Percentiles rank a stretch among this genome's conserved stretches.
Conservation (phyloP, 2,888 invertebrate genomes). For the Chloromyia formosa region DNA sequence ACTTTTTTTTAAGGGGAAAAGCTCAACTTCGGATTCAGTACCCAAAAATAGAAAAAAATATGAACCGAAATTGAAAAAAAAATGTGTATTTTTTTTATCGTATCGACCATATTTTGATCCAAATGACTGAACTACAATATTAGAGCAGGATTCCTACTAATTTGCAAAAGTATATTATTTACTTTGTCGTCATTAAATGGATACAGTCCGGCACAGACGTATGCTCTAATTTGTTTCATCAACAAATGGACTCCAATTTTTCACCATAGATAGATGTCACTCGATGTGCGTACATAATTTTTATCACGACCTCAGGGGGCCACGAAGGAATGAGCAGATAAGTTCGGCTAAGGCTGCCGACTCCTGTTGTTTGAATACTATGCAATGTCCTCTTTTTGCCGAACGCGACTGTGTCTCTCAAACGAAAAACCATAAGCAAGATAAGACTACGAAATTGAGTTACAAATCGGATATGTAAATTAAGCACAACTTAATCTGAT, state of each 20-base stretch:
- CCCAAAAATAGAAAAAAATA: no score
- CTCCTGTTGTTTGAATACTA: no score
- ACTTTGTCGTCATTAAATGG: not conserved
- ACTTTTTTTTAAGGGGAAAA: no score
- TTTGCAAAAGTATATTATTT: conserved; percentile 11
- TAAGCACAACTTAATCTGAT: conserved; percentile 38
- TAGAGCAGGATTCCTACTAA: conserved; percentile 5
- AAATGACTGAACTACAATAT: no score
- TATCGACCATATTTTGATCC: no score
- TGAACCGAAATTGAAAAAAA: no score
- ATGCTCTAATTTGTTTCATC: conserved; percentile 37
- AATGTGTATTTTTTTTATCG: no score
- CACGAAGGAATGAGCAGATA: not conserved
- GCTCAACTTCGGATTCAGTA: no score
- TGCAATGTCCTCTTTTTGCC: no score
- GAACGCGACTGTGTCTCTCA: not conserved
- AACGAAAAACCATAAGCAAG: conserved; percentile 33
- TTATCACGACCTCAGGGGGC: not conserved
- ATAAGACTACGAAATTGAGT: conserved; percentile 38
- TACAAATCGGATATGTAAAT: conserved; percentile 41
- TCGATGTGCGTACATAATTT: not conserved
- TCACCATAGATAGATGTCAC: not conserved
- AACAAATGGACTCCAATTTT: conserved; percentile 34
- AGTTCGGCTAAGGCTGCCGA: no score
- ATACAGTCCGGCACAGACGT: not conserved